Base-by-base conservation (phyloP, 2,113 vertebrate genomes). In the Chloebia gouldiae region DNA sequence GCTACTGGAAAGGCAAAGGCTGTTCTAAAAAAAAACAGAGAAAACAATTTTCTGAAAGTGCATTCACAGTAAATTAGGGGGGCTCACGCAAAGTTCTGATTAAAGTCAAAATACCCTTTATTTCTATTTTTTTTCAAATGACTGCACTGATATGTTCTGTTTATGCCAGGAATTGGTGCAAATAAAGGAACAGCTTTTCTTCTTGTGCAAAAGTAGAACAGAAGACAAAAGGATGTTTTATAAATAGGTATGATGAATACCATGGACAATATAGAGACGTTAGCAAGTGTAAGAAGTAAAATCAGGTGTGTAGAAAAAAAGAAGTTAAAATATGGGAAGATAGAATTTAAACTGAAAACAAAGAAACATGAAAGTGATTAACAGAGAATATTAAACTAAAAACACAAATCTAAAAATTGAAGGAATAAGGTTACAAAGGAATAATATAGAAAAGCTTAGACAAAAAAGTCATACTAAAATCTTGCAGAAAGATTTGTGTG, bases 71-170 rank as follows among this genome's bases (percentile, higher is more conserved):
- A 93, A 96, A 96, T 68, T 47, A 91, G 53, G 49, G 39, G 65
- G n/a, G 65, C 64, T 81, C 56, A 28, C 19, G 10, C 39, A 80
- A 65, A 56, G 33, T 86, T 93, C 54, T 90, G 70, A 97, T 94
- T 92, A 94, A 94, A 96, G 90, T 83, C 60, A 94, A 95, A 86
- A 96, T 88, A 64, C 51, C 28, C 69, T 92, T 92, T 81, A 86
- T 94, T 63, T 37, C 5, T 33, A 28, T 64, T 51, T 45, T 92
- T 64, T 28, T 18, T 40, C 30, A 47, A 51, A 79, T 47, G 6
- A 71, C n/a, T 71, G n/a, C 23, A n/a, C 21, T 72, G 27, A 33
- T 60, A 77, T 27, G 5, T 84, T 73, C 24, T 37, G 8, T 53
- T 77, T 82, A 63, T 44, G 45, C 61, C 56, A 71, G 42, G 16